phyloP scores from a whole-genome alignment of 2,797 vertebrate species.

The Eospalax fontanierii region DNA sequence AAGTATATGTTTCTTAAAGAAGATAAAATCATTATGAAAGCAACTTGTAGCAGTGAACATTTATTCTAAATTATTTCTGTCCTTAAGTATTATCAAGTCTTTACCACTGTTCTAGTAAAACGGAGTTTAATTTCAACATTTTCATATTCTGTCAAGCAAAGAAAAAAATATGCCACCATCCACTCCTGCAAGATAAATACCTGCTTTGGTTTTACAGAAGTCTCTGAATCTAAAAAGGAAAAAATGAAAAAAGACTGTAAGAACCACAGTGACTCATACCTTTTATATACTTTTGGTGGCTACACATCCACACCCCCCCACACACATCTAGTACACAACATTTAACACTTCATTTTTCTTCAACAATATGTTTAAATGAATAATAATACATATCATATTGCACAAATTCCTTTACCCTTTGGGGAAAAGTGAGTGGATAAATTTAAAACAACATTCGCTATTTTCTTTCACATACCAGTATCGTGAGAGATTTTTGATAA shows the following conservation, averaged over 20 bases:
- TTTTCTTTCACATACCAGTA: constrained; percentile 91
- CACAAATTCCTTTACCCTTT: constrained; percentile 76
- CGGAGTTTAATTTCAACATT: constrained; percentile 35
- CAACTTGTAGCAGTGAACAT: constrained; percentile 4
- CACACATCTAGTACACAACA: constrained; percentile 1
- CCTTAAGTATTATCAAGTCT: constrained; percentile 40
- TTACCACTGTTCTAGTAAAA: constrained; percentile 49
- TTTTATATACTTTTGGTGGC: not conserved
- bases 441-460: constrained; percentile 78
- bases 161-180: not conserved
- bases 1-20: constrained; percentile 69
- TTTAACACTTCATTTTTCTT: constrained; percentile 67
- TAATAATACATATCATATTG: constrained; percentile 67
- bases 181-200: constrained; percentile 88
- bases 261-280: constrained; percentile 46
- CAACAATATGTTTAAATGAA: constrained; percentile 72
- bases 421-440: constrained; percentile 59
- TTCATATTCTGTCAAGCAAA: constrained; percentile 74
- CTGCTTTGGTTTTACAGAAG: constrained; percentile 92
- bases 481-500: constrained; percentile 91
- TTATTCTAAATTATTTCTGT: constrained; percentile 46
- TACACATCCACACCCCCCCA: not conserved
- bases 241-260: constrained; percentile 72
- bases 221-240: constrained; percentile 91
- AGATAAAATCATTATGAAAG: constrained; percentile 58